Base-by-base conservation (phyloP, 2,797 vertebrate genomes). In the Sebastes paucispinis region DNA sequence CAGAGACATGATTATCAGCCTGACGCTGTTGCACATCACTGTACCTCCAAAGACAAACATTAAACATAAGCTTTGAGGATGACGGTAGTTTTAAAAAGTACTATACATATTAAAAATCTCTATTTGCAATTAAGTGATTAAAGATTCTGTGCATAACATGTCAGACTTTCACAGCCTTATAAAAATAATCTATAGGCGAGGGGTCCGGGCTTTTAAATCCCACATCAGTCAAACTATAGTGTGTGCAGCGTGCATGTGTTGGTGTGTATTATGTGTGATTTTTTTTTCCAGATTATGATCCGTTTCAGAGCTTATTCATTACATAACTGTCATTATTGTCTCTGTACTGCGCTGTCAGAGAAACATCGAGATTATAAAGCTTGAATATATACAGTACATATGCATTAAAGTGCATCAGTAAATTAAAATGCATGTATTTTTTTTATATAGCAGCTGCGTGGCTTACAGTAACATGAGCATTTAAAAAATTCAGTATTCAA, bases 271-370 rank as follows among this genome's bases (percentile, higher is more conserved):
- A 32, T 34, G 31, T 39, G 11, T 24, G 57, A 71, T n/a, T 27
- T 70, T 3, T 3, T 66, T 66, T 11, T 70, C 39, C 57, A 74
- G 63, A 75, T 83, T 66, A 80, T 65, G 54, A 81, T 70, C 81
- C 55, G 64, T 63, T 29, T 83, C 68, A 43, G 69, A 74, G 81
- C 55, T 83, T 70, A 80, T 72, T 77, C 18, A n/a, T 90, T 87
- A 79, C 25, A 50, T 83, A 79, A 88, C 63, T 60, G 52, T 77
- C 63, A 20, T 80, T 50, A 74, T 80, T 73, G 27, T 77, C 29
- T 36, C 24, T 64, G 5, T 27, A 47, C 75, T 22, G 54, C 14
- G 4, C 74, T 34, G 50, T 18, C 34, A 18, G 50, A 20, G 22
- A 69, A 66, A 69, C 66, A 20, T 4, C 29, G 39, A 72, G 63